A percentile compares a stretch with the other conserved stretches of the same genome.
These are phyloP conservation scores for Elmis aenea DNA, from an alignment of 2,888 invertebrate genomes.

Conservation along the genomic window DNA sequence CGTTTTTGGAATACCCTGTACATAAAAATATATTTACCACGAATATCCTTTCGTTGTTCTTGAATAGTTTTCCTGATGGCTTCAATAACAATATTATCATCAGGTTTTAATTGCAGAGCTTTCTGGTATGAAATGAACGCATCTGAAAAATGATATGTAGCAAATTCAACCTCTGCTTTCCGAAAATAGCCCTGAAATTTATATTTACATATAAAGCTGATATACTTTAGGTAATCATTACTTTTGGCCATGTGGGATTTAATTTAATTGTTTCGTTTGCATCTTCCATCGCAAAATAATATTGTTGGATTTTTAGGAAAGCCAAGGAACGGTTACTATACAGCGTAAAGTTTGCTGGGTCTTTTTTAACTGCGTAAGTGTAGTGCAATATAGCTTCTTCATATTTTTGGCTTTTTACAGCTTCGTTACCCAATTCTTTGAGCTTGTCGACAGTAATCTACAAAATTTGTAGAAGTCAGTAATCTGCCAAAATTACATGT, in stretches of 20 bases:
- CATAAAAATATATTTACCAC: constrained; percentile 47
- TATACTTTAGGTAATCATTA: constrained; percentile 36
- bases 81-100: constrained; percentile 59
- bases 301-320: constrained; percentile 72
- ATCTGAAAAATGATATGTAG: constrained; percentile 61
- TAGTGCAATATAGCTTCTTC: constrained; percentile 76
- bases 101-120: constrained; percentile 62
- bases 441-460: constrained; percentile 51
- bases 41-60: constrained; percentile 55
- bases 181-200: constrained; percentile 62
- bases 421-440: constrained; percentile 70
- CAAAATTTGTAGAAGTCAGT: no score
- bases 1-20: not conserved
- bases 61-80: constrained; percentile 58
- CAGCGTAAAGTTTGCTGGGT: constrained; percentile 63
- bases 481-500: no score
- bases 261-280: constrained; percentile 69
- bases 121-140: constrained; percentile 65
- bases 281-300: constrained; percentile 71
- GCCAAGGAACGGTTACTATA: constrained; percentile 79
- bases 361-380: constrained; percentile 70
- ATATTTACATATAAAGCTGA: constrained; percentile 3
- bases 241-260: constrained; percentile 76
- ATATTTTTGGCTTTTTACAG: constrained; percentile 66
- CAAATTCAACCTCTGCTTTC: constrained; percentile 66